These are phyloP conservation scores for Paradoxurus hermaphroditus DNA, from an alignment of 2,113 vertebrate species.

Conservation along the genomic window DNA sequence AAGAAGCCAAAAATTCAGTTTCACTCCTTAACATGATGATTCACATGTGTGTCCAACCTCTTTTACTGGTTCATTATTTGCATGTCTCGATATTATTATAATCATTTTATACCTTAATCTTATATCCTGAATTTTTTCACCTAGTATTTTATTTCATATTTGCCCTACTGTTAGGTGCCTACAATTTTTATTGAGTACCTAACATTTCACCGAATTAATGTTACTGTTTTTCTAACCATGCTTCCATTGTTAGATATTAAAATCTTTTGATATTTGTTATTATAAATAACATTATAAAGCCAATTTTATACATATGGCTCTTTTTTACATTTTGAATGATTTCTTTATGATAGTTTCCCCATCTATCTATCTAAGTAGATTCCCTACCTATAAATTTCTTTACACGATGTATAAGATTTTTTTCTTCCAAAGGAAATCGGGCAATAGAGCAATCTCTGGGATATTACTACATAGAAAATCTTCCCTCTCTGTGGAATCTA, in stretches of 20 bases:
- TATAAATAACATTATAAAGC: background rate
- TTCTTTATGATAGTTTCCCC: background rate
- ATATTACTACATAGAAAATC: background rate
- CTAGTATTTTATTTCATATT: background rate
- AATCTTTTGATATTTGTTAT: background rate
- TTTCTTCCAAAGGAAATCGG: background rate
- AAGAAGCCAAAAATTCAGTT: background rate
- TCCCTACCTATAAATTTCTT: background rate
- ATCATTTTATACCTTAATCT: background rate
- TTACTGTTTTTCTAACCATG: background rate
- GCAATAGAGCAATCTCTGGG: background rate
- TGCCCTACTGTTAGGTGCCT: background rate
- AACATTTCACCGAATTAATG: slow-evolving; percentile 40
- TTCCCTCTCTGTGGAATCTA: background rate
- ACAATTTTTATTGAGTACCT: slow-evolving; percentile 47
- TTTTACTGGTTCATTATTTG: slow-evolving; percentile 10
- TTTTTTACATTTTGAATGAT: slow-evolving; percentile 13
- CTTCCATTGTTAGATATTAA: background rate
- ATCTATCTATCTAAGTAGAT: background rate
- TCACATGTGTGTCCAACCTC: background rate
- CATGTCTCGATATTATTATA: background rate
- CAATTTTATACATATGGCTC: background rate
- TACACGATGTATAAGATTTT: background rate
- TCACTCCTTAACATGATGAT: background rate
- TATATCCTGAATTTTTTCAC: background rate